Percentiles rank a stretch among this genome's conserved stretches.
Evolutionary conservation across 1,140 invertebrate species (phyloP).

Genomic region (Akabosia matsudoensis): DNA sequence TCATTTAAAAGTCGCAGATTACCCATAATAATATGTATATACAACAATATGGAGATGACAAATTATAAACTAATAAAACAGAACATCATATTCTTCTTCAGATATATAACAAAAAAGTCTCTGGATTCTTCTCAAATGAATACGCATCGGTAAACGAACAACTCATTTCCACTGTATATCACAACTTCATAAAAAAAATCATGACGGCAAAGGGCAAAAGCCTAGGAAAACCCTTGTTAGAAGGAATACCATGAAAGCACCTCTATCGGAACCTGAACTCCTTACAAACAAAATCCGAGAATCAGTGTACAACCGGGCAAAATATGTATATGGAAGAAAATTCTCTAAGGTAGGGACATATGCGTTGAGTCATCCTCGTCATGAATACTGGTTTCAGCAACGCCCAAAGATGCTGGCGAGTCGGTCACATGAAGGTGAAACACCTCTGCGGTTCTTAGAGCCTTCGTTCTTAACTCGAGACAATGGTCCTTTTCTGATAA

Average conservation of each 20-base stretch:
- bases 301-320: neutral
- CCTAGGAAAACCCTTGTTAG: too few relatives aligned
- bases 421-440: conserved; percentile 25
- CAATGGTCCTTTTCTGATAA: conserved; percentile 36
- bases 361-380: conserved; percentile 27
- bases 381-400: neutral
- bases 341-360: neutral
- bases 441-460: conserved; percentile 16
- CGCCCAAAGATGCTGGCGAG: conserved; percentile 33
- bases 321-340: neutral
- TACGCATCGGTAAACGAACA: neutral
- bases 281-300: neutral
- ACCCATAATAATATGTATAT: neutral
- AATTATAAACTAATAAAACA: too few relatives aligned
- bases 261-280: too few relatives aligned
- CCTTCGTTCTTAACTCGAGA: conserved; percentile 25
- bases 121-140: neutral
- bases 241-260: too few relatives aligned
- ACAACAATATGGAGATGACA: too few relatives aligned
- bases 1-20: neutral
- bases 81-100: too few relatives aligned
- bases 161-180: neutral
- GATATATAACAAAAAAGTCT: neutral
- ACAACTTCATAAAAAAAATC: too few relatives aligned
- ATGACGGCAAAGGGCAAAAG: too few relatives aligned